phyloP scores from a whole-genome alignment of 2,797 vertebrate genomes.

The Sebastes jordani region DNA sequence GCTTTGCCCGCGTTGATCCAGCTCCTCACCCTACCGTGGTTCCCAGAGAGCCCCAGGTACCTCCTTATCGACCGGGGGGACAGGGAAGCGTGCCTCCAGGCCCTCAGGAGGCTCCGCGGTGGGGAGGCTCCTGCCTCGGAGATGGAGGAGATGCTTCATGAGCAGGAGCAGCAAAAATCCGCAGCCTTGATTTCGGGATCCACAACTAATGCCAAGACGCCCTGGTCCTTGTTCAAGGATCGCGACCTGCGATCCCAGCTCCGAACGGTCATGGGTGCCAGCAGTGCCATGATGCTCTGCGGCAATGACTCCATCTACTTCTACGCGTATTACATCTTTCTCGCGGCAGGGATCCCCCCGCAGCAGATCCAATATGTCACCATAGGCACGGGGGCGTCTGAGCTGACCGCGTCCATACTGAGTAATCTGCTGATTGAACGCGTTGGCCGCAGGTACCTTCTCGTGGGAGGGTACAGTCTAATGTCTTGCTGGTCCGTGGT shows the following conservation, averaged over 20 bases:
- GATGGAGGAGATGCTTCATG: constrained; percentile 88
- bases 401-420: constrained; percentile 80
- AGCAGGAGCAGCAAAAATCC: constrained; percentile 66
- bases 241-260: constrained; percentile 80
- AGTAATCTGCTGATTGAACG: constrained; percentile 88
- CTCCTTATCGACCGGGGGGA: constrained; percentile 90
- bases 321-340: constrained; percentile 89
- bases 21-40: constrained; percentile 86
- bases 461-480: constrained; percentile 86
- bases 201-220: constrained; percentile 52
- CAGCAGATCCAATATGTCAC: constrained; percentile 85
- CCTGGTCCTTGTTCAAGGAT: constrained; percentile 82
- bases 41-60: constrained; percentile 92
- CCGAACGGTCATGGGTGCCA: constrained; percentile 81
- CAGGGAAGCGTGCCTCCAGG: constrained; percentile 81
- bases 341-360: constrained; percentile 82
- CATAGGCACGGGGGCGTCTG: constrained; percentile 88
- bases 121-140: constrained; percentile 74
- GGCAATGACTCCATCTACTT: constrained; percentile 91
- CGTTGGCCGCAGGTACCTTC: constrained; percentile 81
- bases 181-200: constrained; percentile 40
- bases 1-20: constrained; percentile 86
- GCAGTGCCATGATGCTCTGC: constrained; percentile 91
- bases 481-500: constrained; percentile 87
- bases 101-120: constrained; percentile 83